Conservation (phyloP, 2,888 invertebrate species). For the Calameuta filiformis region DNA sequence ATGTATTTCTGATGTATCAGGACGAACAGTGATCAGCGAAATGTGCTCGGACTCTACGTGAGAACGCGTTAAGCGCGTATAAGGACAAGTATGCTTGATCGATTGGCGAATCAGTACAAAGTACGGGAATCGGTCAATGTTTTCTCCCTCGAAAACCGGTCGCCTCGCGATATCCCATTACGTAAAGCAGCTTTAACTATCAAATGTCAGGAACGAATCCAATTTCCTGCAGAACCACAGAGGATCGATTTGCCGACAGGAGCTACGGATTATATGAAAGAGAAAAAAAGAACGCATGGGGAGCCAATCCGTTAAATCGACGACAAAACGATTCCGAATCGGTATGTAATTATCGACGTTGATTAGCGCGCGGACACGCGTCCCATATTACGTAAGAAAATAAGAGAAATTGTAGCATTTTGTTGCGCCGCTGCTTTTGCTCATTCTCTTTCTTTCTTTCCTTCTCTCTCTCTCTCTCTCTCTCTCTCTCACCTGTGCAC, state of each 20-base stretch:
- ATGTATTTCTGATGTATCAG: background rate
- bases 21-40: background rate
- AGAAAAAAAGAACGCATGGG: background rate
- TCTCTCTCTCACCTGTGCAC: conserved; percentile 6
- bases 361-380: background rate
- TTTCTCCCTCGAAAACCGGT: conserved; percentile 34
- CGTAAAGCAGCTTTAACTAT: background rate
- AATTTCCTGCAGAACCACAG: background rate
- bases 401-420: conserved; percentile 54
- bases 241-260: background rate
- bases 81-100: background rate
- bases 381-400: conserved; percentile 37
- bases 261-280: background rate
- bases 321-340: background rate
- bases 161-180: conserved; percentile 23
- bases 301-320: background rate
- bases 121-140: background rate
- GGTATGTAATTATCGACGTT: background rate
- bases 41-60: background rate
- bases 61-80: background rate
- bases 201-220: background rate
- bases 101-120: background rate
- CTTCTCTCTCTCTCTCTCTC: background rate
- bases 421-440: conserved; percentile 21
- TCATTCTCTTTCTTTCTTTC: background rate